Evolutionary conservation across 2,113 vertebrate species (phyloP).

Genomic region (Prietella phreatophila): DNA sequence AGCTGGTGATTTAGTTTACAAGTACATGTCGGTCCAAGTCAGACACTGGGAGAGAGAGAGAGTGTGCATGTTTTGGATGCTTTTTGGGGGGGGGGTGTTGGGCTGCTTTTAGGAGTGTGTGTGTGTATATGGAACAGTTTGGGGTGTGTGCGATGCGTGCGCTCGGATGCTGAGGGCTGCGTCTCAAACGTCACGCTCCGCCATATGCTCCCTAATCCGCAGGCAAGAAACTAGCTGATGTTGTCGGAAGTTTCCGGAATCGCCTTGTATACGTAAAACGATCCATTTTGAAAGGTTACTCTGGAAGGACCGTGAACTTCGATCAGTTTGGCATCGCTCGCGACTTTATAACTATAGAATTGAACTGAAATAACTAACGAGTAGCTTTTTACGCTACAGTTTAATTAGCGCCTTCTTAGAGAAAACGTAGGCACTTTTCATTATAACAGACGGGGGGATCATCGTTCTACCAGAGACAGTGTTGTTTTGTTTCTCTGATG

Average conservation of each 20-base stretch:
- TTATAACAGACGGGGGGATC: neutral
- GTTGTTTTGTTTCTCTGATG: too few species aligned
- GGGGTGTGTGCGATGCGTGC: neutral
- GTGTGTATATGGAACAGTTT: neutral
- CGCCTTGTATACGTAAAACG: neutral
- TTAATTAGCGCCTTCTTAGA: neutral
- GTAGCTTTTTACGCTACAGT: neutral
- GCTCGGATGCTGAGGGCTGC: neutral
- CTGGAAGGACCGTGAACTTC: neutral
- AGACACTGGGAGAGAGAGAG: neutral
- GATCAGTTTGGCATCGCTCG: neutral
- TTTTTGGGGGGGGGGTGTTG: neutral
- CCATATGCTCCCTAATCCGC: neutral
- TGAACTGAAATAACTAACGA: neutral
- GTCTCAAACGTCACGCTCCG: neutral
- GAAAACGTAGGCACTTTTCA: neutral
- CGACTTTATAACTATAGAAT: neutral
- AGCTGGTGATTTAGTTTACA: slow-evolving; percentile 14
- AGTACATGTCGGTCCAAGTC: neutral
- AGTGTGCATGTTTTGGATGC: slow-evolving; percentile 7
- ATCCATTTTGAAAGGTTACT: too few species aligned
- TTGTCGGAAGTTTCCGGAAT: neutral
- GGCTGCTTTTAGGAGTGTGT: neutral
- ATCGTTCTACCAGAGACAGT: too few species aligned
- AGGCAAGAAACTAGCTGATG: too few species aligned